Evolutionary conservation across 2,113 vertebrate species (phyloP).

Genomic region (Varanus komodoensis): DNA sequence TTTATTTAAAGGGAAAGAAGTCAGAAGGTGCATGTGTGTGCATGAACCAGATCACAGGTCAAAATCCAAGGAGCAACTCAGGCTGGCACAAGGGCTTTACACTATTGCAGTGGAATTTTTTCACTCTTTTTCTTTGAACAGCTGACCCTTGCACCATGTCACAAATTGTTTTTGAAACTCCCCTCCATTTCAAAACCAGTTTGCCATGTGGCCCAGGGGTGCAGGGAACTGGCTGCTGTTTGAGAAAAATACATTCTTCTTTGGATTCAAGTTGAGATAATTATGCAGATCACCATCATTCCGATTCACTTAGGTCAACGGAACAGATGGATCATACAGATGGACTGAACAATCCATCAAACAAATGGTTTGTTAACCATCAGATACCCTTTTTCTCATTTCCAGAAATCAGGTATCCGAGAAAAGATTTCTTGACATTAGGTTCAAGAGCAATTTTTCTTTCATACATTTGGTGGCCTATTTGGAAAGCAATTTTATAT

Average conservation of each 20-base stretch:
- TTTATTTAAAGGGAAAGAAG: background rate
- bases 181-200: constrained; percentile 1
- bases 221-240: background rate
- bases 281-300: background rate
- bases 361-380: background rate
- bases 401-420: background rate
- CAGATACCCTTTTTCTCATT: background rate
- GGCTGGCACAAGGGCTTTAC: background rate
- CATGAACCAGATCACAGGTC: background rate
- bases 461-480: background rate
- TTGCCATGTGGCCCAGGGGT: background rate
- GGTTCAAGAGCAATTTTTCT: background rate
- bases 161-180: background rate
- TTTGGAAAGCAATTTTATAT: background rate
- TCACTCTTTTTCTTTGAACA: background rate
- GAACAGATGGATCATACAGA: background rate
- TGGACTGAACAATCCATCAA: background rate
- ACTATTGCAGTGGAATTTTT: background rate
- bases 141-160: background rate
- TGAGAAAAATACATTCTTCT: background rate
- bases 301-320: background rate
- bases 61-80: background rate
- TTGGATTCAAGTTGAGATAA: background rate
- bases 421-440: background rate
- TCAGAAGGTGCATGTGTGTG: background rate